Evolutionary conservation across 2,797 vertebrate genomes (phyloP).

Genomic region (Podarcis siculus): DNA sequence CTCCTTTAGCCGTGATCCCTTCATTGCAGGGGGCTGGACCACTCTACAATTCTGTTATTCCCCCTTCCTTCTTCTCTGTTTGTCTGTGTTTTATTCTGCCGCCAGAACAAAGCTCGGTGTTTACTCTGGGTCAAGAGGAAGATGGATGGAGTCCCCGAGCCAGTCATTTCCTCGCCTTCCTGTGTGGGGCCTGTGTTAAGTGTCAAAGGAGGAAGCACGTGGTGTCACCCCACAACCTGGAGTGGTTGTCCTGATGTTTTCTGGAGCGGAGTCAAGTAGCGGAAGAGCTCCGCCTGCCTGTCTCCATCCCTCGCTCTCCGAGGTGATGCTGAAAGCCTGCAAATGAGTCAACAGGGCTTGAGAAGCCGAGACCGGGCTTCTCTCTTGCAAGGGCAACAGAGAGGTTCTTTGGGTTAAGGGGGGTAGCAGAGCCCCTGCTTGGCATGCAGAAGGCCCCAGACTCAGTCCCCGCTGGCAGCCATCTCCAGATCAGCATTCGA

Average conservation of each 20-base stretch:
- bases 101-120: background rate
- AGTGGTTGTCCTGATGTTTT: background rate
- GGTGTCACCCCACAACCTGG: background rate
- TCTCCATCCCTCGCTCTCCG: no score
- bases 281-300: background rate
- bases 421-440: no score
- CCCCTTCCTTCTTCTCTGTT: background rate
- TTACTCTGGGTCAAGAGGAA: background rate
- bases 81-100: no score
- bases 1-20: background rate
- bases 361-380: no score
- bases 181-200: background rate
- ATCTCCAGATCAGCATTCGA: no score
- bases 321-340: background rate
- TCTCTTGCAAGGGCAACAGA: background rate
- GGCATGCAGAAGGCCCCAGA: no score
- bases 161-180: constrained; percentile 5
- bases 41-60: no score
- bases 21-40: no score
- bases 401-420: background rate
- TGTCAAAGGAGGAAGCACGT: background rate
- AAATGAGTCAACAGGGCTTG: no score
- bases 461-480: no score
- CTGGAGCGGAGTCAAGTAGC: background rate
- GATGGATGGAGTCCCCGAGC: background rate